phyloP scores from a whole-genome alignment of 2,888 invertebrate genomes.

The Pediacus dermestoides region DNA sequence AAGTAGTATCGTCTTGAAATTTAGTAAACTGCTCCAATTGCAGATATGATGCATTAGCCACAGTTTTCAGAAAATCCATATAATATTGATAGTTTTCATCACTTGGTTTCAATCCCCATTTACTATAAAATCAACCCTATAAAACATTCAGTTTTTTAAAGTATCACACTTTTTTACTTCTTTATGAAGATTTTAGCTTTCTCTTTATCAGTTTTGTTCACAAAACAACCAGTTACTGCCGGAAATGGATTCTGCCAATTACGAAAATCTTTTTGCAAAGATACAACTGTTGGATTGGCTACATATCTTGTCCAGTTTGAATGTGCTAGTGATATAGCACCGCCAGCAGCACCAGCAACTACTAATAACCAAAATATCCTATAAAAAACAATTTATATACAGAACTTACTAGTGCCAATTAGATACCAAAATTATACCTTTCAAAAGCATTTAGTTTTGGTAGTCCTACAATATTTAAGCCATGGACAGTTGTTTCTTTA shows the following conservation, averaged over 20 bases:
- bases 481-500: conserved; percentile 43
- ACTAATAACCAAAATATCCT: conserved; percentile 51
- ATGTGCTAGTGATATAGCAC: conserved; percentile 50
- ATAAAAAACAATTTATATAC: conserved; percentile 19
- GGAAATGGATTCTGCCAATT: conserved; percentile 60
- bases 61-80: conserved; percentile 48
- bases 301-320: conserved; percentile 57
- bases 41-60: conserved; percentile 51
- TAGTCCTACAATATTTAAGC: conserved; percentile 32
- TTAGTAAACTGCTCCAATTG: conserved; percentile 46
- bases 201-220: conserved; percentile 45
- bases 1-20: conserved; percentile 48
- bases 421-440: conserved; percentile 23
- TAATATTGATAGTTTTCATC: conserved; percentile 51
- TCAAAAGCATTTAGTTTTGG: conserved; percentile 31
- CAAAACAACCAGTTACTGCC: conserved; percentile 56
- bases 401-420: conserved; percentile 1
- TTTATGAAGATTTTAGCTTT: conserved; percentile 42
- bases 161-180: conserved; percentile 33
- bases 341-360: conserved; percentile 47
- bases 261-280: conserved; percentile 61
- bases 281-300: conserved; percentile 62
- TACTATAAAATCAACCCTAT: too few species aligned
- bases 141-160: too few species aligned
- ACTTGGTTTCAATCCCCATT: conserved; percentile 48